Base-by-base conservation (phyloP, 2,888 invertebrate genomes). In the Alcis repandata region DNA sequence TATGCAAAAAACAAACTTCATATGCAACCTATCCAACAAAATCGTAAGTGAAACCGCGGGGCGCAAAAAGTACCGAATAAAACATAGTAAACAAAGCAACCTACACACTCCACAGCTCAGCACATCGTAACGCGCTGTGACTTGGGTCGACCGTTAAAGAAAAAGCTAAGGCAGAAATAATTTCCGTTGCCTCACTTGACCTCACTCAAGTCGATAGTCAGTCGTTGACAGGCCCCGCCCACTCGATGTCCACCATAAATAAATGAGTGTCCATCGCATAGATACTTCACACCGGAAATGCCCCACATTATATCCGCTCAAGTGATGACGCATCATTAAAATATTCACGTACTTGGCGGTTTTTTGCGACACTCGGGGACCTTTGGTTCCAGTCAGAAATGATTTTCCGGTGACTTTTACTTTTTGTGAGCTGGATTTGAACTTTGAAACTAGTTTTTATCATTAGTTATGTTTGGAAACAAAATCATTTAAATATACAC, bases 241-340 rank as follows among this genome's bases (percentile, higher is more conserved):
- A 68, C 62, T 61, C 75, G 57, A 78, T 79, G 78, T 75, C 69
- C 69, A 72, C 70, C 72, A 79, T 84, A 84, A 84, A 84, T 84
- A 83, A 81, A 82, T 80, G 79, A 82, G 77, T 79, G 78, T 81
- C 81, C 69, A 73, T 74, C 68, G 74, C 80, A 82, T 70, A 70
- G 66, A 73, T 70, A 78, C 72, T 78, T 71, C 64, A 70, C 63
- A 65, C 59, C 43, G 45, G 64, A 59, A 69, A 68, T 69, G 51
- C 51, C 62, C 33, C 52, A 46, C 45, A 36, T 53, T 53, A 60
- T 61, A 62, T 58, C 53, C 19, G 53, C 36, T 22, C n/a, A 17
- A 51, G 10, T 49, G 41, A 43, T 32, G 54, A 62, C 36, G 15
- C 22, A 9, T 38, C 19, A 40, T 54, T 61, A 33, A 48, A 56